Conservation (phyloP, 2,797 vertebrate species). For the Philypnodon macrostomus region DNA sequence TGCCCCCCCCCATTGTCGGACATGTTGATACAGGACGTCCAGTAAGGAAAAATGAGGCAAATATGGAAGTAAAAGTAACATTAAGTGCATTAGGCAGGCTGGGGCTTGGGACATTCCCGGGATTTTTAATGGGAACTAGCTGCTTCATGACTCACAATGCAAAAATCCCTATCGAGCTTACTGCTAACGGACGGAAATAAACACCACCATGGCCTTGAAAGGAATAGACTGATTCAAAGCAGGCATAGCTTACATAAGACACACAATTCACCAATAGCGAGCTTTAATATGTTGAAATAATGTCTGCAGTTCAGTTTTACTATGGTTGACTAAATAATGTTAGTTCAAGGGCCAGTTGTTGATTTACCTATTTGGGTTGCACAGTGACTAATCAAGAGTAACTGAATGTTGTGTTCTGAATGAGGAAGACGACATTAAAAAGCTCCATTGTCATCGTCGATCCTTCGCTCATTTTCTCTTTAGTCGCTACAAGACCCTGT, state of each 20-base stretch:
- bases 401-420: too few species aligned
- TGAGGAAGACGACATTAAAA: too few species aligned
- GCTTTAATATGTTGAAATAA: too few species aligned
- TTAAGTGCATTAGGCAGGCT: constrained; percentile 18
- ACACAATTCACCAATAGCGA: not conserved
- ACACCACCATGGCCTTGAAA: constrained; percentile 19
- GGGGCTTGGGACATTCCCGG: constrained; percentile 41
- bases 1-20: constrained; percentile 1
- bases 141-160: constrained; percentile 57
- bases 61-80: constrained; percentile 20
- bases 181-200: constrained; percentile 25
- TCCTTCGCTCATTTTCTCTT: too few species aligned
- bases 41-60: constrained; percentile 7
- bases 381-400: too few species aligned
- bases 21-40: constrained; percentile 9
- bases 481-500: not conserved
- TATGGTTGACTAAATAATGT: not conserved
- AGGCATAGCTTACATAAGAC: not conserved
- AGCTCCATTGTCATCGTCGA: too few species aligned
- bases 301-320: too few species aligned
- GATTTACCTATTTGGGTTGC: too few species aligned
- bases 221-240: too few species aligned
- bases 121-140: constrained; percentile 36
- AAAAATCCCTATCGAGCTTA: constrained; percentile 45
- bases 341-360: not conserved